Base-by-base conservation (phyloP, 2,113 vertebrate genomes). In the Neodon shergylaensis region DNA sequence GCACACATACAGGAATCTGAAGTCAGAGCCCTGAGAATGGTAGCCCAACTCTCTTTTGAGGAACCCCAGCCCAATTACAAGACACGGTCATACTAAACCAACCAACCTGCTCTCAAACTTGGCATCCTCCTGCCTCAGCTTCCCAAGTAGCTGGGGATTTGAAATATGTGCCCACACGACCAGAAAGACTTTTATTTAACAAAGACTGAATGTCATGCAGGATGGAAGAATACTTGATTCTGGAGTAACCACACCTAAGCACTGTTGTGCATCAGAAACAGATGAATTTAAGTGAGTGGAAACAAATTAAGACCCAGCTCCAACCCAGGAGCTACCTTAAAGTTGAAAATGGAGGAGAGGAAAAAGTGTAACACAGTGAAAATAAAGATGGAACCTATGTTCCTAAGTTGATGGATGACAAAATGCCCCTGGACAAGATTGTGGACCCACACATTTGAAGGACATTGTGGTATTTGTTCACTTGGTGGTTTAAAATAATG, bases 271-370 rank as follows among this genome's bases (percentile, higher is more conserved):
- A 52, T 28, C 13, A 26, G 54, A 78, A 39, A 19, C 2, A 85
- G 4, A 44, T 7, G 54, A 12, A 73, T 78, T 85, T 63, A 78
- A 31, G 33, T 36, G 33, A 4, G 7, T 36, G 10, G 28, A 61
- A 28, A 14, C 2, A 58, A 68, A 19, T 0, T 47, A 93, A 78
- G 49, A 7, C 8, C 33, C 2, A 1, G 6, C 33, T 0, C 11
- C 21, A 5, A 3, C 13, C 6, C 1, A 47, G 22, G 49, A 47
- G 39, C 5, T 47, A 7, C 19, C n/a, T 44, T 44, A 66, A 79
- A 17, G 24, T 36, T 54, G 33, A 31, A 47, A 92, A 42, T 63
- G 4, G 2, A 17, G 0, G 42, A 39, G 28, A 72, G 5, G 42
- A 26, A 22, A 8, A 58, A 73, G 5, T 33, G 26, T 72, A 65